These are phyloP conservation scores for Balaenoptera acutorostrata DNA, from an alignment of 2,113 vertebrate genomes.

Conservation along the genomic window DNA sequence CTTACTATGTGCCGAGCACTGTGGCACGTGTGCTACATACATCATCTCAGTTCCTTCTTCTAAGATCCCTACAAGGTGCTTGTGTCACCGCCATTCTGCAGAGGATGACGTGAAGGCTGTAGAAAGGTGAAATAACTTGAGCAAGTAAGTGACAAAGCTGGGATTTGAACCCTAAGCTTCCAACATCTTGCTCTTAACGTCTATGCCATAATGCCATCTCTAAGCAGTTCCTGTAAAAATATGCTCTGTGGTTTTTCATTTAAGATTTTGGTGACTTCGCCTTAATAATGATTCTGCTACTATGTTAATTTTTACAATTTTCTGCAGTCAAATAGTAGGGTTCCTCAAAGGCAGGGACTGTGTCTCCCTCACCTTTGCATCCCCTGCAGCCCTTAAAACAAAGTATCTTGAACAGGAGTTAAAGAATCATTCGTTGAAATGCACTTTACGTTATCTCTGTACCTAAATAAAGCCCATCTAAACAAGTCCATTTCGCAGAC, in stretches of 20 bases:
- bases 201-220: background rate
- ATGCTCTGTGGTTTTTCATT: background rate
- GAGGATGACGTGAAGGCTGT: background rate
- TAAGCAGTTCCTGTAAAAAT: background rate
- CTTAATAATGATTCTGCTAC: slow-evolving; percentile 18
- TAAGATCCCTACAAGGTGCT: background rate
- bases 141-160: background rate
- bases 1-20: background rate
- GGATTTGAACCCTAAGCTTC: slow-evolving; percentile 49
- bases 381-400: slow-evolving; percentile 45
- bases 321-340: slow-evolving; percentile 40
- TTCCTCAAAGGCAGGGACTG: background rate
- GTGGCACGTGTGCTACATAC: background rate
- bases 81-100: background rate
- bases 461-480: slow-evolving; percentile 55
- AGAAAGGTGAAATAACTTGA: background rate
- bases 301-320: slow-evolving; percentile 37
- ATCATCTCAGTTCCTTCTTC: background rate
- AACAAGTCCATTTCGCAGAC: slow-evolving; percentile 50
- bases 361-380: slow-evolving; percentile 4
- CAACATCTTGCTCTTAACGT: background rate
- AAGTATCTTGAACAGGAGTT: slow-evolving; percentile 31
- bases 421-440: slow-evolving; percentile 64
- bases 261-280: background rate
- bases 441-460: slow-evolving; percentile 36